Evolutionary conservation across 1,140 invertebrate genomes (phyloP).

Genomic region (Megalopta genalis): DNA sequence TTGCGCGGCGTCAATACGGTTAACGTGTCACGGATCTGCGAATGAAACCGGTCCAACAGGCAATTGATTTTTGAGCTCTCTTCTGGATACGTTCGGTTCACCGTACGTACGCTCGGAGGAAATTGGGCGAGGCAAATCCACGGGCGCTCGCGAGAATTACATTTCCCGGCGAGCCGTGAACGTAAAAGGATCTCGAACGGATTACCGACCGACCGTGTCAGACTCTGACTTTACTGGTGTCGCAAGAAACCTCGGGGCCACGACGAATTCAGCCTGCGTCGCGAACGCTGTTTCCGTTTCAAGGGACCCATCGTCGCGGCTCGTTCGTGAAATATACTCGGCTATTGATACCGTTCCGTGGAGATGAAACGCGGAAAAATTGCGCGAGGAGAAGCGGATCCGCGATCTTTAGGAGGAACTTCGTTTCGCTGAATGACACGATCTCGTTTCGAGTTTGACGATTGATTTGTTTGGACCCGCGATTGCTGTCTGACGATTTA

Average conservation of each 20-base stretch:
- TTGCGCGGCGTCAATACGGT: too few species aligned
- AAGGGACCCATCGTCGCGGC: not conserved
- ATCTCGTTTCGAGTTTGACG: not conserved
- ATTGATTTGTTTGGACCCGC: not conserved
- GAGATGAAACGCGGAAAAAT: not conserved
- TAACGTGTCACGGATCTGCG: too few species aligned
- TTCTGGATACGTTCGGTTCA: not conserved
- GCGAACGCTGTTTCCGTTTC: not conserved
- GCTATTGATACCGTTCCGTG: slow-evolving; percentile 3
- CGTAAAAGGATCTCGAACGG: slow-evolving; percentile 45
- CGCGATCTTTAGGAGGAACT: not conserved
- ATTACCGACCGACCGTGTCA: slow-evolving; percentile 43
- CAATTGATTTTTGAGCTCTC: too few species aligned
- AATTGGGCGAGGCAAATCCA: slow-evolving; percentile 45
- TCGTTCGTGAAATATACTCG: not conserved
- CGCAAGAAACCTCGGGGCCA: not conserved
- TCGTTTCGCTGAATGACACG: not conserved
- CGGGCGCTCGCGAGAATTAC: slow-evolving; percentile 31
- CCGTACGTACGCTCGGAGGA: slow-evolving; percentile 9
- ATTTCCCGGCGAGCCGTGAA: slow-evolving; percentile 18
- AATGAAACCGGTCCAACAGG: too few species aligned
- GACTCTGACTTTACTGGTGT: not conserved
- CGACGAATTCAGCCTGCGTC: slow-evolving; percentile 15
- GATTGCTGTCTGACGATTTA: too few species aligned
- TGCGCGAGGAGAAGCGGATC: not conserved